Base-by-base conservation (phyloP, 2,888 invertebrate genomes). In the Chrysolina americana region DNA sequence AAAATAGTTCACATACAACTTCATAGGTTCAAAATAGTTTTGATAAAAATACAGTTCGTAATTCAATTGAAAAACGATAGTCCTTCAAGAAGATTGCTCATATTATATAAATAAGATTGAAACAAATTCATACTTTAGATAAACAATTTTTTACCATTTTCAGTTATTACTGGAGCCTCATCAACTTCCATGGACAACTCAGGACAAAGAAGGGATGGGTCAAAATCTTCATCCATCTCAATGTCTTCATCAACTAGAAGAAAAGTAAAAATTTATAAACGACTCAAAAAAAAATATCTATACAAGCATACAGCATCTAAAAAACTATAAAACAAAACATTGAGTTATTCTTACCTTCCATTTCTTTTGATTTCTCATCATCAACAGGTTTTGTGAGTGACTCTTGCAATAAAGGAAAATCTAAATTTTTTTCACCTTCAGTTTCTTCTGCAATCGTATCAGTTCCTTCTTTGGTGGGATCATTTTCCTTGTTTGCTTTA, bases 131-230 rank as follows among this genome's bases (percentile, higher is more conserved):
- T n/a, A 23, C 41, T 15, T 19, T 13, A 41, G 10, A 41, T 11
- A 41, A 64, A 6, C 4, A 41, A 21, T 47, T 4, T 53, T 21
- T 74, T 78, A 81, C 81, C 77, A 75, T 63, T 76, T 63, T 79
- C 79, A 15, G 84, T 83, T 41, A 83, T 79, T 11, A 85, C 85
- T 15, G 83, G 80, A 41, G 81, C 80, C 75, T 87, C 87, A 63
- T 87, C 87, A 5, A 87, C 84, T 79, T 85, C 87, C 87, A 87
- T 87, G 19, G 84, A 85, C 66, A 87, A 83, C 78, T 87, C 87
- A 17, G 87, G 87, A 77, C 86, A 86, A 23, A 87, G 79, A 44
- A 87, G 79, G 0, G 84, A 82, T 41, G 86, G 85, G 75, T 86
- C 84, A 78, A 86, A 85, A 78, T 84, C 83, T 63, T 83, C 78